Conservation (phyloP, 2,888 invertebrate species). For the Tachina fera region DNA sequence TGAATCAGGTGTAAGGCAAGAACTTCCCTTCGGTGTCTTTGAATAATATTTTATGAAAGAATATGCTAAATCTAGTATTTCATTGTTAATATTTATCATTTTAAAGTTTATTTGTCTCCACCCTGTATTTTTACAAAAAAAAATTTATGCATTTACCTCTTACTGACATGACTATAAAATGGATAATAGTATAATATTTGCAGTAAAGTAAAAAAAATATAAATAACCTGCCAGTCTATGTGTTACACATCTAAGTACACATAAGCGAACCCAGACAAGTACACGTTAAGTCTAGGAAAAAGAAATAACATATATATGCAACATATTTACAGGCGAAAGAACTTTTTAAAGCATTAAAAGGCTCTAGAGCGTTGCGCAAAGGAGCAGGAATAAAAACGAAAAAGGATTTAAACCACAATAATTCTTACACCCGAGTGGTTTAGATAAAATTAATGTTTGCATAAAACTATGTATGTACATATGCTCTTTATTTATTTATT, state of each 20-base stretch:
- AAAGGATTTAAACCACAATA: constrained; percentile 26
- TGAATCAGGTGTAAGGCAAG: no score
- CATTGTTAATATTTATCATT: not conserved
- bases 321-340: constrained; percentile 61
- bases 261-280: constrained; percentile 23
- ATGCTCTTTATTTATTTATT: constrained; percentile 5
- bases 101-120: not conserved
- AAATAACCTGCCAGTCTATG: constrained; percentile 31
- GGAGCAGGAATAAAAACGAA: constrained; percentile 4
- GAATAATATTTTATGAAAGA: no score
- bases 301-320: constrained; percentile 44
- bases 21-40: no score
- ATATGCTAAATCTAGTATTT: not conserved
- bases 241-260: constrained; percentile 12
- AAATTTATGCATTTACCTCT: constrained; percentile 22
- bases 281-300: constrained; percentile 23
- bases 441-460: constrained; percentile 10
- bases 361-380: constrained; percentile 38
- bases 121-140: constrained; percentile 17
- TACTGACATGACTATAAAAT: constrained; percentile 32
- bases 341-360: constrained; percentile 41
- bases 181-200: constrained; percentile 47
- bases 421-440: constrained; percentile 25
- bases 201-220: constrained; percentile 14
- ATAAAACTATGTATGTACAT: not conserved